Conservation (phyloP, 1,140 invertebrate species). For the Goniozus legneri region DNA sequence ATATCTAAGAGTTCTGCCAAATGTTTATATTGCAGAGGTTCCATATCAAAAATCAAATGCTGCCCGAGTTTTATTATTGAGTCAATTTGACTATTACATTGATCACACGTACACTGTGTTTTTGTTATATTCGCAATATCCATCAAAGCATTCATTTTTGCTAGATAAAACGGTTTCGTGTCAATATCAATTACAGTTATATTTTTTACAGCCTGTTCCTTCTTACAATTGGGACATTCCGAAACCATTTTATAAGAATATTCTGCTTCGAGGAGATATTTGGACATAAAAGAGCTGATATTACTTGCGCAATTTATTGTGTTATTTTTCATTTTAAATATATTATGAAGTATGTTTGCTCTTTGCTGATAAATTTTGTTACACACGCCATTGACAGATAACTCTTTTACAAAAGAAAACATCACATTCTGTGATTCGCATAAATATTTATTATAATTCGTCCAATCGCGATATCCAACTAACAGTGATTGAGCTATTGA, state of each 20-base stretch:
- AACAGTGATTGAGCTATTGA: neutral
- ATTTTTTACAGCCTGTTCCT: neutral
- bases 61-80: neutral
- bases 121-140: neutral
- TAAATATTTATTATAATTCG: slow-evolving; percentile 1
- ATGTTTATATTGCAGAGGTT: slow-evolving; percentile 1
- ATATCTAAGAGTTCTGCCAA: neutral
- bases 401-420: neutral
- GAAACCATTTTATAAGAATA: neutral
- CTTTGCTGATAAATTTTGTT: slow-evolving; percentile 1
- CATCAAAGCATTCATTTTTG: neutral
- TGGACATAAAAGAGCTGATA: neutral
- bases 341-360: neutral
- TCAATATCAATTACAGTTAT: neutral
- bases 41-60: slow-evolving; percentile 3
- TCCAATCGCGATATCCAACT: slow-evolving; percentile 2
- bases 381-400: neutral
- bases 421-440: neutral
- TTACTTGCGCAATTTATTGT: neutral
- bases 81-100: neutral
- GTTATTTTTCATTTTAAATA: neutral
- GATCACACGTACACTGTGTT: neutral
- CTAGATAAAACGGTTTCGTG: neutral
- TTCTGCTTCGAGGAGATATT: neutral
- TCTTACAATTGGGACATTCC: neutral